Evolutionary conservation across 2,797 vertebrate species (phyloP), one percentile per base, ranked within the genome.

Genomic region (Sebastes steindachneri): DNA sequence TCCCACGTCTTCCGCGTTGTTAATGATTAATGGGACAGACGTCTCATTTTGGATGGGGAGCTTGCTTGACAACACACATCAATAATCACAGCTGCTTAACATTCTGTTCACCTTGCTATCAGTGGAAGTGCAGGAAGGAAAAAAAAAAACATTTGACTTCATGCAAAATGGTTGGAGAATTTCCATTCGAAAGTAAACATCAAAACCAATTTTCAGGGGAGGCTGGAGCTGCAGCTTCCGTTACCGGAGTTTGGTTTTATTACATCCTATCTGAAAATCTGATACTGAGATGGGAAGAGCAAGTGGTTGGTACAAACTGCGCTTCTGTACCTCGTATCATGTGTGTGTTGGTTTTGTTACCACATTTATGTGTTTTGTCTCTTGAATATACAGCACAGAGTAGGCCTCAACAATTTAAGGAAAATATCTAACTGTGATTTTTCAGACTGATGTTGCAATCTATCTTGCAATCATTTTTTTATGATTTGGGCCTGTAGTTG

Each of bases 11-110:
- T 60, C 45, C 14, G 28, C 77, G 73, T 86, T 83, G 81, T 83
- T 87, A 54, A 85, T 89, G 90, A 93, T 92, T 89, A 86, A 93
- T 91, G 75, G 73, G 72, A 70, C 75, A 73, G 81, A 77, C 57
- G 9, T 86, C 78, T 87, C 78, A 60, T 84, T 89, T 79, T 82
- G 84, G 77, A 86, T 25, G 12, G 63, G 76, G 65, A 74, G 59
- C 53, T 65, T 60, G 74, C 71, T 33, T 45, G 75, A 86, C 82
- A 82, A 64, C 62, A 33, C 83, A 67, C 85, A 85, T 89, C 84
- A 85, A 85, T 92, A 87, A 88, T 79, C 75, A 33, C 26, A 53
- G 78, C 84, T 85, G 77, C 88, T 92, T 92, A 72, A 62, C 76
- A 93, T 92, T 93, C 89, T 41, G 63, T 73, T 69, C 77, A 70